Base-by-base conservation (phyloP, 2,888 invertebrate genomes). In the Papilio protenor region DNA sequence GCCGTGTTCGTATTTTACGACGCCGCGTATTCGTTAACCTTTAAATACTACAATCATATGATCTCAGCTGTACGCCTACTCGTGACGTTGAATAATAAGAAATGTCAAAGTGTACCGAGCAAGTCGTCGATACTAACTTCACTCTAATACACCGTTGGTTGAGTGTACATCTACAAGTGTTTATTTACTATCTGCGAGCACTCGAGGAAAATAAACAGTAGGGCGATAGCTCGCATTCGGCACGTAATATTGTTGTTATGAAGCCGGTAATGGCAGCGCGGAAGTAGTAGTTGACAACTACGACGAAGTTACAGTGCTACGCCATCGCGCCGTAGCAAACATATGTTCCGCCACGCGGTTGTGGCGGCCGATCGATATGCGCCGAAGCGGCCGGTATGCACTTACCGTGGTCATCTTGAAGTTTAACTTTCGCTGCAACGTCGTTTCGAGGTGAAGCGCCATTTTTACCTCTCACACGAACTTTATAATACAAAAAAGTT, bases 361-460 rank as follows among this genome's bases (percentile, higher is more conserved):
- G 93, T 88, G 92, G 91, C 83, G 83, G 76, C 80, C 89, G 92
- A 94, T 94, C 94, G 94, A 93, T 94, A 92, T 82, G 85, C 86
- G 83, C 73, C 72, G 78, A 81, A 84, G 85, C 83, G 86, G 87
- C 87, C 88, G 86, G 88, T 80, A 82, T 94, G 93, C 94, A 94
- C 94, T 94, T 88, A 94, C 94, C 94, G 94, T 92, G 89, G 91
- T 94, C 93, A 94, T 92, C 91, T 94, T 94, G 94, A 94, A 94
- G 91, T 93, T 94, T 83, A 94, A 89, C 92, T 94, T 94, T 83
- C 94, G 92, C 90, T 94, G 94, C 93, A 94, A 88, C 89, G 94
- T 91, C 79, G 94, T 94, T 90, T 94, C 94, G 87, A 94, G 89
- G 83, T 94, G 94, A 77, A 94, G 91, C 86, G 94, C 94, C 94